phyloP scores from a whole-genome alignment of 2,888 invertebrate genomes.

The Epistrophe eligans region DNA sequence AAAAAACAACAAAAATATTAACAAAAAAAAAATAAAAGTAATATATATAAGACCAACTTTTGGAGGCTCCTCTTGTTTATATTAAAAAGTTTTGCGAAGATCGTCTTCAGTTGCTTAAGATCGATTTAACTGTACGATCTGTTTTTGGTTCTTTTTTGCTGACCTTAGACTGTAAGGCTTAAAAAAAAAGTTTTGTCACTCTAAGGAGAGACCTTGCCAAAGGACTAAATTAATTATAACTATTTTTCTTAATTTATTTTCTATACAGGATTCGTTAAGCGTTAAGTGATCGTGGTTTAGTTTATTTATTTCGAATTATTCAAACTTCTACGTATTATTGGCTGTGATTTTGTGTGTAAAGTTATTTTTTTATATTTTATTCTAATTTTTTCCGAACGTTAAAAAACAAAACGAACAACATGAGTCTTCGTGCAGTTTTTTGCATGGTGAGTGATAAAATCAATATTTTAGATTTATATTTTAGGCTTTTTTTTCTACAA shows the following conservation, averaged over 20 bases:
- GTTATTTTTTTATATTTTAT: constrained; percentile 77
- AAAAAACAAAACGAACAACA: constrained; percentile 77
- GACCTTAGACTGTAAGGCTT: constrained; percentile 69
- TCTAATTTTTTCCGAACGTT: constrained; percentile 51
- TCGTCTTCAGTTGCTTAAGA: constrained; percentile 84
- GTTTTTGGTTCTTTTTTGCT: constrained; percentile 67
- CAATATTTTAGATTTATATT: background rate
- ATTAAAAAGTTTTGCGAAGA: constrained; percentile 83
- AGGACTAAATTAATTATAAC: constrained; percentile 40
- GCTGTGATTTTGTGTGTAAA: constrained; percentile 81
- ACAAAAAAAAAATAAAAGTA: constrained; percentile 28
- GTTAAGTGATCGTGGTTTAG: constrained; percentile 77
- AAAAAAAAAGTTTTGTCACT: constrained; percentile 20
- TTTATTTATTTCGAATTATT: constrained; percentile 78
- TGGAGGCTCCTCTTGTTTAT: constrained; percentile 80
- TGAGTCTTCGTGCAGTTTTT: constrained; percentile 83
- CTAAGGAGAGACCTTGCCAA: constrained; percentile 64
- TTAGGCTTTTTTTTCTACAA: constrained; percentile 17
- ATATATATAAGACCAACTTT: constrained; percentile 46
- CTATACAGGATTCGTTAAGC: constrained; percentile 70
- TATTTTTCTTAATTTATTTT: constrained; percentile 68
- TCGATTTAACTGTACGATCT: constrained; percentile 84
- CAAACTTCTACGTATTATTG: constrained; percentile 78
- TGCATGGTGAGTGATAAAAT: constrained; percentile 82
- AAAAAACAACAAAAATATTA: constrained; percentile 17